Conservation (phyloP, 2,113 vertebrate genomes). For the Nansenia antarctica region DNA sequence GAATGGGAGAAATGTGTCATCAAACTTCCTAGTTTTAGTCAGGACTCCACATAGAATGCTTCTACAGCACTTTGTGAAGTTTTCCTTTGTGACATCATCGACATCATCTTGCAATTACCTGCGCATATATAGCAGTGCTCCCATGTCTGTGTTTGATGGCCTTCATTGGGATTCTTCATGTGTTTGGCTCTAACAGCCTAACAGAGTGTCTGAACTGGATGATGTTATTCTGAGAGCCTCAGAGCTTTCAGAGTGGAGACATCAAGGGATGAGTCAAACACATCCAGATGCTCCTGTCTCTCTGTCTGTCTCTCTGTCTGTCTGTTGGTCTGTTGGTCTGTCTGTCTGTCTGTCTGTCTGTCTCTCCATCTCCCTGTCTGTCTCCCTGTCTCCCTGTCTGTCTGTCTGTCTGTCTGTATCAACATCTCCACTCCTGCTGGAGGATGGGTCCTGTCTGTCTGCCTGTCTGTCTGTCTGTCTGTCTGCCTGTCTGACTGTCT, state of each 20-base stretch:
- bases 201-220: not conserved
- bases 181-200: no score
- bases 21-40: no score
- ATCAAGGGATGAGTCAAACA: slow-evolving; percentile 35
- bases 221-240: not conserved
- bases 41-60: no score
- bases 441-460: no score
- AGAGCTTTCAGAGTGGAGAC: not conserved
- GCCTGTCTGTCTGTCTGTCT: not conserved
- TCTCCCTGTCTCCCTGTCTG: not conserved
- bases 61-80: no score
- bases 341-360: not conserved
- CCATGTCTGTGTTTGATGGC: not conserved
- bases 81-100: no score
- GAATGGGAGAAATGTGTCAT: no score
- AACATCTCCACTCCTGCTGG: not conserved
- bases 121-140: no score
- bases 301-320: no score
- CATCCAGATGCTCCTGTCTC: slow-evolving; percentile 43
- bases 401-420: not conserved
- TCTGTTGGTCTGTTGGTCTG: slow-evolving; percentile 1
- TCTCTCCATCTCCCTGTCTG: slow-evolving; percentile 12
- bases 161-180: not conserved
- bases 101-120: no score
- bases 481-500: not conserved